Evolutionary conservation across 2,888 invertebrate species (phyloP), one percentile per base, ranked within the genome.

Genomic region (Drosophila mayaguana): DNA sequence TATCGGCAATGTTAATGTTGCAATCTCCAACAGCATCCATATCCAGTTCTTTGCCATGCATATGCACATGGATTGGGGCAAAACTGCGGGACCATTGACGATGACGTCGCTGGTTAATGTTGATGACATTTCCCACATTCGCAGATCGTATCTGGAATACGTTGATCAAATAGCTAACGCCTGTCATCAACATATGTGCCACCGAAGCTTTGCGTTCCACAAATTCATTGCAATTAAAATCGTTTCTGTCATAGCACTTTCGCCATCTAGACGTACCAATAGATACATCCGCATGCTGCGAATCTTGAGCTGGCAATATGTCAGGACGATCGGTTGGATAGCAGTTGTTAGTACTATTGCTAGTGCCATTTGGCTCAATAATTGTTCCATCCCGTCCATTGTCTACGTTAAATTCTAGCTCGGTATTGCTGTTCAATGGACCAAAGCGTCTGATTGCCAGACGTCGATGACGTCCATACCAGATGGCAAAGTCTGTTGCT

Each of bases 81-180:
- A 94, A 97, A 93, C 94, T 97, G 43, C 97, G 94, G 34, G 97
- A 96, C 94, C 95, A 95, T 83, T 95, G 95, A 76, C 89, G 90
- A 8, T 88, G 85, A 4, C 86, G 72, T 22, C 74, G 66, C 16
- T 63, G 71, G 2, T 62, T 51, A 7, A 71, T 53, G 11, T 45
- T 54, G 9, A 48, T 48, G 11, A 14, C 45, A 18, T 28, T 53
- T 8, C 38, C 48, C 14, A 18, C n/a, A 18, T 6, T 73, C 2
- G 77, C 71, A 22, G 90, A 86, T 0, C 84, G 78, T 34, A 94
- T 93, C 48, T 94, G 94, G 88, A 97, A 93, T 64, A 95, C 94
- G 94, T 95, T 93, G 0, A 92, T 87, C 25, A 93, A 75, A 57
- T 91, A 92, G 4, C 84, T 86, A 11, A 93, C 56, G 16, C 92